Evolutionary conservation across 2,797 vertebrate species (phyloP).

Genomic region (Chrysocyon brachyurus): DNA sequence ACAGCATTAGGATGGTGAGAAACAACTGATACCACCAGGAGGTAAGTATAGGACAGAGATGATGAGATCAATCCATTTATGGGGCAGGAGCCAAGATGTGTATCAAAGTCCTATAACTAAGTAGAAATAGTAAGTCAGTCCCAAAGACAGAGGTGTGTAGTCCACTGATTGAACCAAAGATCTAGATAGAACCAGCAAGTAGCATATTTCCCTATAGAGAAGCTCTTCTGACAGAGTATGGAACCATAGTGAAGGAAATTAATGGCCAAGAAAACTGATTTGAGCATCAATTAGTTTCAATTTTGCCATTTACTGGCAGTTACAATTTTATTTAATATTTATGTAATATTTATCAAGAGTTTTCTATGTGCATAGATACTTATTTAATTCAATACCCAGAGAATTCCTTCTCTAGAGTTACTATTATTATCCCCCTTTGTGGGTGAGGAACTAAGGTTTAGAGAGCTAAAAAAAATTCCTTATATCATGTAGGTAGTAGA

Average conservation of each 20-base stretch:
- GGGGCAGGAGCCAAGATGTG: not conserved
- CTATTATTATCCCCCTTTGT: not conserved
- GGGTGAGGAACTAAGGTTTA: not conserved
- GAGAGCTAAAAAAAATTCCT: not conserved
- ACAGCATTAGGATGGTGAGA: not conserved
- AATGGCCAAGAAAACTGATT: not conserved
- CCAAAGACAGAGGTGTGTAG: not conserved
- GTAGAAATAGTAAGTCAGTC: conserved; percentile 1
- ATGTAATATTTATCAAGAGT: conserved; percentile 37
- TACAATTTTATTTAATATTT: not conserved
- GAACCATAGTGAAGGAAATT: not conserved
- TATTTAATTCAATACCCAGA: conserved; percentile 4
- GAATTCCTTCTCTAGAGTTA: not conserved
- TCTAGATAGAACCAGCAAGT: not conserved
- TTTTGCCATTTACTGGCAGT: conserved; percentile 3
- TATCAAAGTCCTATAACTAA: not conserved
- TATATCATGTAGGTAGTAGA: not conserved
- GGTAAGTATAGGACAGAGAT: not conserved
- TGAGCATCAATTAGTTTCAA: not conserved
- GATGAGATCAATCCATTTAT: not conserved
- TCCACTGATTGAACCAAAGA: not conserved
- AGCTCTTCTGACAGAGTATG: not conserved
- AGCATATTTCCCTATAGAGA: not conserved
- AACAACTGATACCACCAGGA: not conserved
- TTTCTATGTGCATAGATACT: not conserved